These are phyloP conservation scores for Cyanoramphus novaezelandiae DNA, from an alignment of 2,113 vertebrate species.

Conservation along the genomic window DNA sequence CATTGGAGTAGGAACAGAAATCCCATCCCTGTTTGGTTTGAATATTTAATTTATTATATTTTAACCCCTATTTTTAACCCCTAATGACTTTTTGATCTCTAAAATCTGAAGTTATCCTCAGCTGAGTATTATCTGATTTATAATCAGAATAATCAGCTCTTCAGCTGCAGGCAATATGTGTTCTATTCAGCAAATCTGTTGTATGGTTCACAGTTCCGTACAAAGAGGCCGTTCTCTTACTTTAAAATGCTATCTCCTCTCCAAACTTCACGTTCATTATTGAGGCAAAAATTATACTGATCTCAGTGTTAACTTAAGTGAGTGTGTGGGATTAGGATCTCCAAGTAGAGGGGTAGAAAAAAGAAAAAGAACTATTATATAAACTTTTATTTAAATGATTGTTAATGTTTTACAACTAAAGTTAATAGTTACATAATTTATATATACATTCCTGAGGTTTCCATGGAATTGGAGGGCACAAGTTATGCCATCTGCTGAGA, in stretches of 20 bases:
- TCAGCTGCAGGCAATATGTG: background rate
- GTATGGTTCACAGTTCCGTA: background rate
- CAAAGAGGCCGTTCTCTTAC: background rate
- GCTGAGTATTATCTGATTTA: conserved; percentile 14
- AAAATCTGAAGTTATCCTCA: background rate
- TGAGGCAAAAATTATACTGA: background rate
- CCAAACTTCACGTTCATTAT: background rate
- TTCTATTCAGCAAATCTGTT: conserved; percentile 1
- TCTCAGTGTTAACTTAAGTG: background rate
- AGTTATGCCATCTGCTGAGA: background rate
- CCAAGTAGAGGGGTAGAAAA: background rate
- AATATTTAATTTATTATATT: background rate
- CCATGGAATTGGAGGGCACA: background rate
- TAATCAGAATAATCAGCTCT: background rate
- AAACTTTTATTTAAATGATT: background rate
- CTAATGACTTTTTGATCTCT: conserved; percentile 11
- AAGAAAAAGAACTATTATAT: background rate
- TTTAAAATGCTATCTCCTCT: background rate
- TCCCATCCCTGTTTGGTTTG: background rate
- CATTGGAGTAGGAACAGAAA: background rate
- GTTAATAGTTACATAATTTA: background rate
- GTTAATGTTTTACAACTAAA: background rate
- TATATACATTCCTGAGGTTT: background rate
- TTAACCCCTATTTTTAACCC: background rate
- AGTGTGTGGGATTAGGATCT: background rate